A percentile compares a stretch with the other conserved stretches of the same genome.
phyloP scores from a whole-genome alignment of 2,888 invertebrate genomes.

The Nowickia ferox region DNA sequence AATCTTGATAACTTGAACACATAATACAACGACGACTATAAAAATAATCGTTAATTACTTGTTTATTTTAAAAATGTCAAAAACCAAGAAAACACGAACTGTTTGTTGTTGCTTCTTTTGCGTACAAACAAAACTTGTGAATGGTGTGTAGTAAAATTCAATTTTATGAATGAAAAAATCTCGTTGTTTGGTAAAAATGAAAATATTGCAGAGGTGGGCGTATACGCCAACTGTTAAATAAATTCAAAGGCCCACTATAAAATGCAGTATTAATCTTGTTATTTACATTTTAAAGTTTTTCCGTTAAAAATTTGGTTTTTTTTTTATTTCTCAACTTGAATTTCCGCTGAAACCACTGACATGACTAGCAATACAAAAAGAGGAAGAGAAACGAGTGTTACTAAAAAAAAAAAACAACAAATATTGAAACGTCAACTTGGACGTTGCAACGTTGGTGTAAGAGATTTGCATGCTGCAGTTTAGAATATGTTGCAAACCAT shows the following conservation, averaged over 20 bases:
- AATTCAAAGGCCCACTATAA: conserved; percentile 62
- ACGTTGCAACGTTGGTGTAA: conserved; percentile 31
- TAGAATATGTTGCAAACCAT: conserved; percentile 22
- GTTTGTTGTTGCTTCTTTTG: conserved; percentile 12
- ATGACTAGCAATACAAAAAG: background rate
- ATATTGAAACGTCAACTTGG: background rate
- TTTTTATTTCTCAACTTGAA: conserved; percentile 41
- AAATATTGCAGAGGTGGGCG: conserved; percentile 58
- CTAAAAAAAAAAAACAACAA: background rate
- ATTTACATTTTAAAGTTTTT: conserved; percentile 67
- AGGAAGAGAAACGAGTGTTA: background rate
- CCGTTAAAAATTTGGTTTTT: conserved; percentile 34
- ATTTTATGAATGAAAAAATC: conserved; percentile 70
- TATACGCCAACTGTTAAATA: conserved; percentile 66
- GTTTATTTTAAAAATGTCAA: conserved; percentile 50
- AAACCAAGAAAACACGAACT: conserved; percentile 5
- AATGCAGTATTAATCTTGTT: conserved; percentile 57
- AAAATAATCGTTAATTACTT: conserved; percentile 64
- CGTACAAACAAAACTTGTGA: background rate
- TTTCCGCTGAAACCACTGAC: conserved; percentile 48
- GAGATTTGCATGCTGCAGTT: conserved; percentile 52
- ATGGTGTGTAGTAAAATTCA: conserved; percentile 51
- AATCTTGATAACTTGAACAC: conserved; percentile 34
- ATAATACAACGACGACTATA: conserved; percentile 21
- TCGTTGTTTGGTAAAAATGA: conserved; percentile 37